phyloP scores from a whole-genome alignment of 2,888 invertebrate species.

The Lottia scabra region DNA sequence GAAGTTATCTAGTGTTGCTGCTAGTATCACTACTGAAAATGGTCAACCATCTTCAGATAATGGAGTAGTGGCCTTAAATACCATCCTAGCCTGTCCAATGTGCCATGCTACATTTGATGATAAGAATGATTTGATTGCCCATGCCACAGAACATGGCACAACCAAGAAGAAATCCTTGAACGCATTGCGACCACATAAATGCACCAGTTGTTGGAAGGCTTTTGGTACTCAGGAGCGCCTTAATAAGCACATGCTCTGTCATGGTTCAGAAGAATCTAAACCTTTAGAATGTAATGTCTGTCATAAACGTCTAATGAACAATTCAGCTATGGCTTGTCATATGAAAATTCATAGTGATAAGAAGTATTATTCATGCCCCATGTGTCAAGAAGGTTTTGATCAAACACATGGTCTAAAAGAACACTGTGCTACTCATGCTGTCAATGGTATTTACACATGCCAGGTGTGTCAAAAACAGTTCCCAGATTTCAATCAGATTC shows the following conservation, averaged over 20 bases:
- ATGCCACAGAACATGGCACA: conserved; percentile 68
- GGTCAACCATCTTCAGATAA: conserved; percentile 15
- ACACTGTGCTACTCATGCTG: conserved; percentile 77
- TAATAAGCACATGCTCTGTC: conserved; percentile 77
- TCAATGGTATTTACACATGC: conserved; percentile 78
- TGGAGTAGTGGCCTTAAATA: conserved; percentile 26
- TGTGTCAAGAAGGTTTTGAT: conserved; percentile 79
- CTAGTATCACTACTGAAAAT: neutral
- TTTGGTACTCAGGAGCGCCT: conserved; percentile 77
- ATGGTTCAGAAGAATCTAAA: conserved; percentile 76
- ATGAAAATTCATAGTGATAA: conserved; percentile 77
- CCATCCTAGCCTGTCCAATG: conserved; percentile 63
- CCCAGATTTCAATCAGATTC: conserved; percentile 77
- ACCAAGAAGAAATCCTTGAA: conserved; percentile 46
- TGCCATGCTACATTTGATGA: conserved; percentile 65
- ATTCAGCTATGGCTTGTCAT: conserved; percentile 80
- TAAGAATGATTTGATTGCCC: conserved; percentile 70
- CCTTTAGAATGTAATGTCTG: conserved; percentile 76
- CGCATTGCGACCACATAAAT: conserved; percentile 73
- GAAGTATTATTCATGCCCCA: conserved; percentile 79
- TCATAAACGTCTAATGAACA: conserved; percentile 75
- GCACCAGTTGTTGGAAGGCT: conserved; percentile 77
- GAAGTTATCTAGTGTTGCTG: conserved; percentile 10
- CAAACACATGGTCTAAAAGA: conserved; percentile 72
- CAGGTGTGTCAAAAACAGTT: conserved; percentile 79